phyloP scores from a whole-genome alignment of 2,113 vertebrate genomes.

The Tragelaphus imberbis region DNA sequence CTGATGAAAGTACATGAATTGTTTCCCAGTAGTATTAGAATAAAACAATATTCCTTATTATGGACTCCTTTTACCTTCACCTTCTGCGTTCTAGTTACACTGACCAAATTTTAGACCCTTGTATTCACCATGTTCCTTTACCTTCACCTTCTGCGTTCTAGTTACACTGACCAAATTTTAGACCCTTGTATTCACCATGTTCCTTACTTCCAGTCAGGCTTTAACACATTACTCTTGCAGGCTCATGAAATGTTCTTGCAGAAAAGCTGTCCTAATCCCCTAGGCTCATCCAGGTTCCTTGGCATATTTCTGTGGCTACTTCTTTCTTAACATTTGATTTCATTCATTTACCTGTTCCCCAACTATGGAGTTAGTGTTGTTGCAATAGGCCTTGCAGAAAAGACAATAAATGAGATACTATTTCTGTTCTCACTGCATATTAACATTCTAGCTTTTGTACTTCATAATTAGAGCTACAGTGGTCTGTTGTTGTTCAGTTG shows the following conservation, averaged over 20 bases:
- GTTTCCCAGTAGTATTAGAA: neutral
- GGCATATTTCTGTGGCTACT: neutral
- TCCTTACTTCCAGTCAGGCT: neutral
- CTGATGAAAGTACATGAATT: neutral
- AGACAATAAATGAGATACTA: neutral
- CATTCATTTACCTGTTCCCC: neutral
- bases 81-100: accelerated
- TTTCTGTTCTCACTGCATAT: neutral
- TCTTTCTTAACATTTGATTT: neutral
- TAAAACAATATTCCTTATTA: neutral
- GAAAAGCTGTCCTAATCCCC: neutral
- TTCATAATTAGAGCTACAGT: neutral
- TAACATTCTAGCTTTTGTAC: neutral
- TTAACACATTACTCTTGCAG: neutral
- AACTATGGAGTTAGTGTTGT: neutral
- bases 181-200: accelerated
- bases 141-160: neutral
- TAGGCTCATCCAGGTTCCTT: neutral
- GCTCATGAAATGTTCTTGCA: neutral
- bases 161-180: neutral
- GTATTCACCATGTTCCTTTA: neutral
- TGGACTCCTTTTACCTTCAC: neutral
- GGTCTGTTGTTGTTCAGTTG: neutral
- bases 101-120: neutral
- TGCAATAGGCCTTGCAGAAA: neutral